phyloP scores from a whole-genome alignment of 2,113 vertebrate species.

The Ploceus nigricollis region DNA sequence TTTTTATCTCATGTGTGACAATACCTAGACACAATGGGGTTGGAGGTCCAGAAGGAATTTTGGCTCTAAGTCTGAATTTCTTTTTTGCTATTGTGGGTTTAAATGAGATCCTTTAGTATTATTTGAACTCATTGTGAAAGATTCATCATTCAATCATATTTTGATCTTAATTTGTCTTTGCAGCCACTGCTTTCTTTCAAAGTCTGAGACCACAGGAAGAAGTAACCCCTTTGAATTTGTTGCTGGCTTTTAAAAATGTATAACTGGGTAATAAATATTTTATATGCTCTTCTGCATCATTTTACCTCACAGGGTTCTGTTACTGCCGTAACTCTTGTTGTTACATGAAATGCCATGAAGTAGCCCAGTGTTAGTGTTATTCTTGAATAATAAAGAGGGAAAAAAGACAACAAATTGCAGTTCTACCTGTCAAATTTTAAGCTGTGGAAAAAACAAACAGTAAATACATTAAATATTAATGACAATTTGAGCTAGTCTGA shows the following conservation, averaged over 20 bases:
- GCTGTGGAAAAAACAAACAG: conserved; percentile 34
- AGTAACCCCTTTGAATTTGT: conserved; percentile 74
- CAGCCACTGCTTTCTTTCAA: conserved; percentile 69
- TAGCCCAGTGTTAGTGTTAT: conserved; percentile 8
- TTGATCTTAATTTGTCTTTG: conserved; percentile 72
- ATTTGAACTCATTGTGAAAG: conserved; percentile 6
- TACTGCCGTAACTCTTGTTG: conserved; percentile 53
- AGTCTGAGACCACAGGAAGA: conserved; percentile 66
- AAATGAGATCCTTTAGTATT: conserved; percentile 25
- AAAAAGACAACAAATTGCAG: conserved; percentile 46
- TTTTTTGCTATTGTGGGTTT: neutral
- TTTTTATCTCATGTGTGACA: neutral
- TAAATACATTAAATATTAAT: conserved; percentile 57
- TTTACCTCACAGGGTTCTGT: conserved; percentile 66
- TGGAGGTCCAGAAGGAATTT: neutral
- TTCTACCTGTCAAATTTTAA: conserved; percentile 54
- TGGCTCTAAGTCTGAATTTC: neutral
- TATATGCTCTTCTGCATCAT: conserved; percentile 65
- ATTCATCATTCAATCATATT: conserved; percentile 66
- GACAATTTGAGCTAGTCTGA: neutral
- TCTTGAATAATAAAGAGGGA: conserved; percentile 32
- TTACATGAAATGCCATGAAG: conserved; percentile 57
- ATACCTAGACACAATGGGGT: neutral
- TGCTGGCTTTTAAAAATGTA: conserved; percentile 81
- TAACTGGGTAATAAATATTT: conserved; percentile 80